These are phyloP conservation scores for Ameiurus melas DNA, from an alignment of 2,113 vertebrate genomes.

Conservation along the genomic window DNA sequence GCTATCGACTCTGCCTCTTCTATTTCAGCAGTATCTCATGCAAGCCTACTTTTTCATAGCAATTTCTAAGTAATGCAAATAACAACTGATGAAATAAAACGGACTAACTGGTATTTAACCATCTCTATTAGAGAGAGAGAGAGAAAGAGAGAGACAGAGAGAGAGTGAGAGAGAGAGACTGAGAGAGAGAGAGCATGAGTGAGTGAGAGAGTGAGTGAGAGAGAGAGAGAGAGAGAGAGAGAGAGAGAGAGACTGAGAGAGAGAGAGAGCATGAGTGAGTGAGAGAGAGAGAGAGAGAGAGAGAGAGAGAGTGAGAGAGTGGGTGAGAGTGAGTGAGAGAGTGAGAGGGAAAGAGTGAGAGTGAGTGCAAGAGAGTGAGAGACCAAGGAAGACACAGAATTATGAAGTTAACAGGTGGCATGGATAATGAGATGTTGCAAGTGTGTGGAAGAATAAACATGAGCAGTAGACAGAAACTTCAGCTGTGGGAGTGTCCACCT, in stretches of 20 bases:
- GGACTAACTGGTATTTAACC: not conserved
- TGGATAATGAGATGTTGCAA: slow-evolving; percentile 37
- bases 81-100: not conserved
- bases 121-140: not conserved
- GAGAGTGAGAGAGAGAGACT: not conserved
- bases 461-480: not conserved
- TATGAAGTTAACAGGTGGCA: not conserved
- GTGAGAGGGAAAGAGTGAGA: not conserved
- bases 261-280: too few species aligned
- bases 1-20: not conserved
- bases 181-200: not conserved
- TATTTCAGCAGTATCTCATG: not conserved
- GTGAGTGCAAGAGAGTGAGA: not conserved
- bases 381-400: not conserved
- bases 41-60: not conserved
- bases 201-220: not conserved
- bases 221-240: not conserved
- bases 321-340: not conserved
- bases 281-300: too few species aligned
- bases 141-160: too few species aligned
- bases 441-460: slow-evolving; percentile 3
- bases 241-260: too few species aligned
- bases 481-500: slow-evolving; percentile 26
- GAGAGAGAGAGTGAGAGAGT: too few species aligned
- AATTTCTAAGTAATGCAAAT: not conserved